These are phyloP conservation scores for Metopolophium dirhodum DNA, from an alignment of 1,140 invertebrate species.

Conservation along the genomic window DNA sequence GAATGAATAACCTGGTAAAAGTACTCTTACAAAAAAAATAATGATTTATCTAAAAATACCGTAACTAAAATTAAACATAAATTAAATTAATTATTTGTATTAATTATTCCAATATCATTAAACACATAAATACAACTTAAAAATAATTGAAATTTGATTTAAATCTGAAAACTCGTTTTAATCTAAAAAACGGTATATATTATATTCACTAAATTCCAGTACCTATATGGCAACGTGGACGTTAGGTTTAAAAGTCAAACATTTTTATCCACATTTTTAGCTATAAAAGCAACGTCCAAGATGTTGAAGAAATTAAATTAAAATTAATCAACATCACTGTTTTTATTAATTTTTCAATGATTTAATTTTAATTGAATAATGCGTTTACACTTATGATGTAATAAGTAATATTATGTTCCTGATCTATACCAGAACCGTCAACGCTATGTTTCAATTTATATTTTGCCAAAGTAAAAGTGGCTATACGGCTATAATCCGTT, in stretches of 20 bases:
- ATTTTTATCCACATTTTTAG: not conserved
- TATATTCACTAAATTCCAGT: not conserved
- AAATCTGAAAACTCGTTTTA: not conserved
- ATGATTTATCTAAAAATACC: not conserved
- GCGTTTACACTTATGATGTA: no score
- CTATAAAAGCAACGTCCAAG: not conserved
- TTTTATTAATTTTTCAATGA: not conserved
- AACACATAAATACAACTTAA: not conserved
- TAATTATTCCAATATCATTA: no score
- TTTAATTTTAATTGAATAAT: not conserved
- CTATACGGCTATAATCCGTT: no score
- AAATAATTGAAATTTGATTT: no score
- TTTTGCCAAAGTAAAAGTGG: no score
- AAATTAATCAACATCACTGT: no score
- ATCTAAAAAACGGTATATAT: not conserved
- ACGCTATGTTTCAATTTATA: no score
- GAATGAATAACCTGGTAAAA: no score
- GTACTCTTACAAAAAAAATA: not conserved
- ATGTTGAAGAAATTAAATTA: not conserved
- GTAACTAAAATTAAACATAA: not conserved
- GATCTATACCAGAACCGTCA: no score
- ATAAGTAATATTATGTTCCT: no score
- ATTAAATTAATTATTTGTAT: not conserved
- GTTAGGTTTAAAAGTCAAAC: no score
- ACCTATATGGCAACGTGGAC: not conserved